Conservation (phyloP, 1,140 invertebrate species). For the Geopemphigus sp. region DNA sequence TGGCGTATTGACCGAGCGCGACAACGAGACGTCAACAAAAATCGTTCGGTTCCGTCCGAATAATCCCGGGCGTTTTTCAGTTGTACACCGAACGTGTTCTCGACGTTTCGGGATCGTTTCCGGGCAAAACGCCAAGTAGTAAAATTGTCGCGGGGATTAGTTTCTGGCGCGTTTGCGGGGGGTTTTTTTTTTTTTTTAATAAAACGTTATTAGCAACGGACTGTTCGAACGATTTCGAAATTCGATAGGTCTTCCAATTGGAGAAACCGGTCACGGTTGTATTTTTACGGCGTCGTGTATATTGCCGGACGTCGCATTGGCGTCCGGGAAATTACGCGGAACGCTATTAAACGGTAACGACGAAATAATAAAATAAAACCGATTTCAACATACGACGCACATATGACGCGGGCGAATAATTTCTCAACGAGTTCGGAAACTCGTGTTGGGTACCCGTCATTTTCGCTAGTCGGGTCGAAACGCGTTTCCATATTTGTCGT, state of each 20-base stretch:
- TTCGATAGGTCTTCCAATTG: no score
- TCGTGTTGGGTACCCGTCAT: not conserved
- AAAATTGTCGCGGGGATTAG: not conserved
- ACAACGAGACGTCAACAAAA: slow-evolving; percentile 21
- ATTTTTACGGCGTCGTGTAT: not conserved
- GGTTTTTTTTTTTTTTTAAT: no score
- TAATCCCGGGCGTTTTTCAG: not conserved
- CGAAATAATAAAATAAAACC: no score
- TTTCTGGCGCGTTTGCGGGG: not conserved
- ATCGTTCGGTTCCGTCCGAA: not conserved
- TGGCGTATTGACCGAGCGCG: slow-evolving; percentile 6
- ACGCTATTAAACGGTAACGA: not conserved
- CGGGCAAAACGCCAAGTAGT: not conserved
- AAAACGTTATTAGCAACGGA: no score
- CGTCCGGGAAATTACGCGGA: not conserved
- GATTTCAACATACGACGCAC: no score
- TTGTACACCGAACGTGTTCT: not conserved
- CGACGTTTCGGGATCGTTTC: not conserved
- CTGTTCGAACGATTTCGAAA: no score
- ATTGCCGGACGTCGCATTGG: not conserved
- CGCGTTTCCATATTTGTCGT: no score
- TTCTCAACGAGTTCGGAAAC: not conserved
- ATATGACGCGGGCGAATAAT: not conserved
- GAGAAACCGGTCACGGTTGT: not conserved
- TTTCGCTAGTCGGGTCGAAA: no score